Evolutionary conservation across 1,140 invertebrate genomes (phyloP).

Genomic region (Chlorops oryzae): DNA sequence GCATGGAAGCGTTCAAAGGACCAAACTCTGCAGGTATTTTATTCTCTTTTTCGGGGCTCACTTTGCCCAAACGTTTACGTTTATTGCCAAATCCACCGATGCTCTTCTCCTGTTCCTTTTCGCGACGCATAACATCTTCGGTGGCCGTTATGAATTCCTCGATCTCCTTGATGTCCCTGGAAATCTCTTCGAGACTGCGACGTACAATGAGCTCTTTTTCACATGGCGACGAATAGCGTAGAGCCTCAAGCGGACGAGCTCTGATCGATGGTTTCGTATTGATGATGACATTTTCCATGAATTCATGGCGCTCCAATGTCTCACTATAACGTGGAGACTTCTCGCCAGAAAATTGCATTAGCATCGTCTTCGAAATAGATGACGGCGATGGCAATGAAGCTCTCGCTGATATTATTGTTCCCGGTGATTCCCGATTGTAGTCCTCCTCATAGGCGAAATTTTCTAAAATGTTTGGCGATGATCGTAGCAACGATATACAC

Average conservation of each 20-base stretch:
- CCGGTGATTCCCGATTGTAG: constrained; percentile 24
- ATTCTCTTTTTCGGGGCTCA: constrained; percentile 36
- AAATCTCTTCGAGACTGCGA: constrained; percentile 43
- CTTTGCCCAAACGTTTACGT: constrained; percentile 14
- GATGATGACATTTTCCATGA: constrained; percentile 42
- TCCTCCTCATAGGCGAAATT: constrained; percentile 41
- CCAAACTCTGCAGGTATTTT: constrained; percentile 30
- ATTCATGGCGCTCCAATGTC: constrained; percentile 39
- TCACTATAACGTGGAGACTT: constrained; percentile 35
- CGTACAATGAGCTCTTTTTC: constrained; percentile 40
- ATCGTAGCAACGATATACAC: constrained; percentile 25
- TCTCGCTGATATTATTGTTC: constrained; percentile 7
- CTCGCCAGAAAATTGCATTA: too few relatives aligned
- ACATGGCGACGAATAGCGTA: constrained; percentile 35
- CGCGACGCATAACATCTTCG: constrained; percentile 33
- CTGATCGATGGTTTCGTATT: constrained; percentile 23
- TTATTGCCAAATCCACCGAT: neutral
- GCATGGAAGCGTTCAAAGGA: neutral
- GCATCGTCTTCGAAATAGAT: too few relatives aligned
- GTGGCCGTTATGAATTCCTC: constrained; percentile 45
- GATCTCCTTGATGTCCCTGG: constrained; percentile 42
- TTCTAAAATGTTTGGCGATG: constrained; percentile 42
- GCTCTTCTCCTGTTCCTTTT: constrained; percentile 14
- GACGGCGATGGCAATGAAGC: constrained; percentile 6
- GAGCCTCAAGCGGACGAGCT: neutral